A percentile compares a stretch with the other conserved stretches of the same genome.
phyloP scores from a whole-genome alignment of 2,113 vertebrate genomes.

The Ondatra zibethicus region DNA sequence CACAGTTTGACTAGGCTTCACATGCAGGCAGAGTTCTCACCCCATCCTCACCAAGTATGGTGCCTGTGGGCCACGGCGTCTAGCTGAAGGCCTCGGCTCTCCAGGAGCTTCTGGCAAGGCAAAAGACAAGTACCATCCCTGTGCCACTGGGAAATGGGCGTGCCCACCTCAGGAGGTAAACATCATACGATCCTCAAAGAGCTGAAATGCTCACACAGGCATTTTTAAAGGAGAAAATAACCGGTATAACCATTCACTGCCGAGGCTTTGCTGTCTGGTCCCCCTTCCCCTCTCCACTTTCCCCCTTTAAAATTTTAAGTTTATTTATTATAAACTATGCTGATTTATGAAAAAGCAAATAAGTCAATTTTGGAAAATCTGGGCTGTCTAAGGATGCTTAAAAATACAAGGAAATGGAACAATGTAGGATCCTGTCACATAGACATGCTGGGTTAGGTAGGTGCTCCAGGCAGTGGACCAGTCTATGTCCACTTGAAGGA shows the following conservation, averaged over 20 bases:
- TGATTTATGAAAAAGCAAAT: neutral
- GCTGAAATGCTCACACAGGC: too few species aligned
- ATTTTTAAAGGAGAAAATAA: neutral
- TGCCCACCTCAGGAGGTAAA: neutral
- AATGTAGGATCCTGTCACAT: too few species aligned
- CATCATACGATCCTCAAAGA: neutral
- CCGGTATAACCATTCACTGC: neutral
- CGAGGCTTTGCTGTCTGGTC: too few species aligned
- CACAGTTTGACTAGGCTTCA: neutral
- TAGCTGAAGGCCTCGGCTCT: neutral
- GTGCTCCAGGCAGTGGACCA: rapidly evolving
- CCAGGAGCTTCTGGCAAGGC: neutral
- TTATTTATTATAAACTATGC: neutral
- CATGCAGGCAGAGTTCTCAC: neutral
- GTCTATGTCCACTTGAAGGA: neutral
- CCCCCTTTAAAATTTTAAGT: neutral
- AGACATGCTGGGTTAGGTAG: neutral
- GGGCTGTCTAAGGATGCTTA: neutral
- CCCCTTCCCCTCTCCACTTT: too few species aligned
- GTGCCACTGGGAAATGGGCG: too few species aligned
- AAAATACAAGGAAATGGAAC: neutral
- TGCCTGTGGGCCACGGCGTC: neutral
- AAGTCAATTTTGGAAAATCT: neutral
- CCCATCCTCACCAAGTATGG: neutral
- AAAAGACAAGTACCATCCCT: neutral